phyloP scores from a whole-genome alignment of 2,113 vertebrate genomes.

The Macrotis lagotis region DNA sequence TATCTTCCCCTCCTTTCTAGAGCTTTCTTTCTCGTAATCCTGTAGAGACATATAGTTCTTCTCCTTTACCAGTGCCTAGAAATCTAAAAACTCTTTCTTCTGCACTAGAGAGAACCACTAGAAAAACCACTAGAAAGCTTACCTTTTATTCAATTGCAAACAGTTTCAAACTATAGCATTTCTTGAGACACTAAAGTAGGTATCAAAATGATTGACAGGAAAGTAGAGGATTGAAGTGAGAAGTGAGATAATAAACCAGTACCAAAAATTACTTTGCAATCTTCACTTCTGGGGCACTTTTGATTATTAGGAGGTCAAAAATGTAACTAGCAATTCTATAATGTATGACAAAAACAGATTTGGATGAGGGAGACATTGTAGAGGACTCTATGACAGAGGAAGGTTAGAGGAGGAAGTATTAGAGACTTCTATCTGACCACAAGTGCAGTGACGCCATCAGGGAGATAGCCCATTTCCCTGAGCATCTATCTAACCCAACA shows the following conservation, averaged over 20 bases:
- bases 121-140: conserved; percentile 23
- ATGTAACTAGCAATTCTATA: background rate
- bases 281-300: background rate
- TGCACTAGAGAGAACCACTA: background rate
- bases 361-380: background rate
- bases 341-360: background rate
- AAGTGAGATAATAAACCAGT: background rate
- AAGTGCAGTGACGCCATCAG: background rate
- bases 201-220: conserved; percentile 40
- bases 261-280: background rate
- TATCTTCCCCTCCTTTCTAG: conserved; percentile 23
- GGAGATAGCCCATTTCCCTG: background rate
- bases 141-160: conserved; percentile 39
- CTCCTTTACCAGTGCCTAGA: background rate
- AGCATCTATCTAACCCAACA: background rate
- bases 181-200: background rate
- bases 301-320: background rate
- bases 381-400: background rate
- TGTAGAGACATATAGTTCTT: conserved; percentile 30
- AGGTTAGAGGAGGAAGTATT: background rate
- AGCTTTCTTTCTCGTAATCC: conserved; percentile 28
- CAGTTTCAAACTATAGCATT: conserved; percentile 10
- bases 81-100: background rate
- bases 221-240: conserved; percentile 23
- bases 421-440: background rate